A percentile compares a stretch with the other conserved stretches of the same genome.
phyloP scores from a whole-genome alignment of 2,113 vertebrate species.

The Petroica traversi region DNA sequence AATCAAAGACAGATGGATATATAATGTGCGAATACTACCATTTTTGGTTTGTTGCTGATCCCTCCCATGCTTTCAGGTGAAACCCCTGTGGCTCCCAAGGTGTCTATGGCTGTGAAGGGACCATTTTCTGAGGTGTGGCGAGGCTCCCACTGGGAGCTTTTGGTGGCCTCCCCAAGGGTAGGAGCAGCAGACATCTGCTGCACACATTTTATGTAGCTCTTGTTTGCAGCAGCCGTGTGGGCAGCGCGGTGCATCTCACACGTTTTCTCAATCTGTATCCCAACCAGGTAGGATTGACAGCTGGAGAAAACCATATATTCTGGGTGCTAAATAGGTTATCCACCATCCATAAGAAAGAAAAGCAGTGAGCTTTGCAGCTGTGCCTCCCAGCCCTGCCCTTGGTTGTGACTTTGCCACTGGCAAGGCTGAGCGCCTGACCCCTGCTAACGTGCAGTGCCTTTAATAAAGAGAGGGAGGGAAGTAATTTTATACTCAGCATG shows the following conservation, averaged over 20 bases:
- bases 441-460: conserved; percentile 54
- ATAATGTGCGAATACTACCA: not conserved
- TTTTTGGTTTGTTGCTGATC: not conserved
- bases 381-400: conserved; percentile 53
- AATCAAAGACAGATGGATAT: not conserved
- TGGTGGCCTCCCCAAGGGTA: not conserved
- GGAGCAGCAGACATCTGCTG: not conserved
- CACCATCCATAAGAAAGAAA: not conserved
- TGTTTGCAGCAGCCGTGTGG: not conserved
- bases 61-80: rapidly evolving
- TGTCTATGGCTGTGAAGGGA: not conserved
- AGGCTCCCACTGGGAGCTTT: not conserved
- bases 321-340: conserved; percentile 57
- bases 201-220: not conserved
- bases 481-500: conserved; percentile 65
- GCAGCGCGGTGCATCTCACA: not conserved
- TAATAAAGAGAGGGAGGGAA: conserved; percentile 54
- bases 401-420: conserved; percentile 62
- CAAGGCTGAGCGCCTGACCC: conserved; percentile 54
- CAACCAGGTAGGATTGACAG: conserved; percentile 58
- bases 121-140: not conserved
- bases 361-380: conserved; percentile 34
- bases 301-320: conserved; percentile 39
- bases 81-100: not conserved
- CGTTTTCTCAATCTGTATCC: not conserved